Evolutionary conservation across 2,797 vertebrate species (phyloP).

Genomic region (Esox masquinongy): DNA sequence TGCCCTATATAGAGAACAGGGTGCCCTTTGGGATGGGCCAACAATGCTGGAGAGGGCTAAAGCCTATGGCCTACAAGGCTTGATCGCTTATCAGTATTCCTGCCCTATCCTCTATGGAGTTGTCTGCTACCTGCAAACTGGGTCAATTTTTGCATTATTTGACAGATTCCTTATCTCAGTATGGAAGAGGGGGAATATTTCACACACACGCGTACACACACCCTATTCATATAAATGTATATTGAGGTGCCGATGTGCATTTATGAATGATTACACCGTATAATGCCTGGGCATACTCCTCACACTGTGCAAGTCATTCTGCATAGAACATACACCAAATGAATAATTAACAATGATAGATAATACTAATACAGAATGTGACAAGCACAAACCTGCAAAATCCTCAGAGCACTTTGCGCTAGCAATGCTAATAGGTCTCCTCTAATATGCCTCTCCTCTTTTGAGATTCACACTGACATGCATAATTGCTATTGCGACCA

Average conservation of each 20-base stretch:
- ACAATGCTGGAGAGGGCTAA: constrained; percentile 47
- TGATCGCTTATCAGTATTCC: constrained; percentile 72
- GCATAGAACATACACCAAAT: constrained; percentile 32
- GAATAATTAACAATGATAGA: constrained; percentile 69
- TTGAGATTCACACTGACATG: constrained; percentile 53
- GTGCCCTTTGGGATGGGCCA: constrained; percentile 3
- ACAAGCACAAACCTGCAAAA: constrained; percentile 47
- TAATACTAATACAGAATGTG: constrained; percentile 57
- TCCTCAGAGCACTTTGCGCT: constrained; percentile 42
- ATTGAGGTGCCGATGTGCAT: constrained; percentile 48
- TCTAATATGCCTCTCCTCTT: constrained; percentile 47
- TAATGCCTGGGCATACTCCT: constrained; percentile 17
- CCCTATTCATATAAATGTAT: constrained; percentile 54
- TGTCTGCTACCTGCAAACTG: constrained; percentile 77
- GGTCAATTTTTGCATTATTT: constrained; percentile 81
- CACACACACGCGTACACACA: constrained; percentile 30
- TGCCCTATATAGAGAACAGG: background rate
- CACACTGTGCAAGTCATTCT: constrained; percentile 51
- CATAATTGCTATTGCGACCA: constrained; percentile 64
- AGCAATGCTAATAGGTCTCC: constrained; percentile 49
- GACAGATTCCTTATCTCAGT: constrained; percentile 68
- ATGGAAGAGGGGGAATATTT: constrained; percentile 51
- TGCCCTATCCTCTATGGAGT: constrained; percentile 65
- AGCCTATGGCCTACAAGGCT: constrained; percentile 65
- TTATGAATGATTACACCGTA: constrained; percentile 39